phyloP scores from a whole-genome alignment of 2,888 invertebrate genomes.

The Acheta domesticus region DNA sequence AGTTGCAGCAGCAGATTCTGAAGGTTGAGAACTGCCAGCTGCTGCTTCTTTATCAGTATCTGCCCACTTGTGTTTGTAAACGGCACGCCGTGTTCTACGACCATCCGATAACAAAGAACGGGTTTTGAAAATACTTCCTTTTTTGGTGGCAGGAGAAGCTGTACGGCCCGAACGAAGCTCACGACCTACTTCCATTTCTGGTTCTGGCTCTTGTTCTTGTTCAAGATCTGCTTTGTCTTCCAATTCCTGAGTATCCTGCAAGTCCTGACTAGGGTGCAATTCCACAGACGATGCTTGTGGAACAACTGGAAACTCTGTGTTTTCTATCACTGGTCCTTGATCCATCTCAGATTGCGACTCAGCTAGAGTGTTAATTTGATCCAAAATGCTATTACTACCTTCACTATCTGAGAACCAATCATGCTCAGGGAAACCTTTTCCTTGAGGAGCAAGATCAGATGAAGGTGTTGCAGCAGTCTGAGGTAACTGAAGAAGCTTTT shows the following conservation, averaged over 20 bases:
- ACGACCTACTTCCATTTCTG: constrained; percentile 12
- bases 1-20: constrained; percentile 38
- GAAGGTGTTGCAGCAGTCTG: constrained; percentile 23
- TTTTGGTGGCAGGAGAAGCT: constrained; percentile 59
- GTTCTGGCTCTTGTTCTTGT: constrained; percentile 23
- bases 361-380: constrained; percentile 34
- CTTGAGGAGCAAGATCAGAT: constrained; percentile 35
- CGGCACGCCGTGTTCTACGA: constrained; percentile 68
- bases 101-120: constrained; percentile 65
- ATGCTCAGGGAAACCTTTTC: constrained; percentile 46
- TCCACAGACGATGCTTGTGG: background rate
- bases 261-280: background rate
- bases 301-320: background rate
- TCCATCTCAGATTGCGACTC: constrained; percentile 24
- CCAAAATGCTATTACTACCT: constrained; percentile 41
- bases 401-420: constrained; percentile 48
- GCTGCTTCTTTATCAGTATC: constrained; percentile 56
- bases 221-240: constrained; percentile 20
- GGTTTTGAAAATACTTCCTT: constrained; percentile 87
- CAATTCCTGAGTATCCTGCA: constrained; percentile 5
- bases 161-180: constrained; percentile 19
- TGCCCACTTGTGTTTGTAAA: constrained; percentile 88
- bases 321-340: background rate
- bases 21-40: constrained; percentile 34
- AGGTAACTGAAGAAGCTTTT: constrained; percentile 38